Evolutionary conservation across 2,113 vertebrate species (phyloP).

Genomic region (Conger conger): DNA sequence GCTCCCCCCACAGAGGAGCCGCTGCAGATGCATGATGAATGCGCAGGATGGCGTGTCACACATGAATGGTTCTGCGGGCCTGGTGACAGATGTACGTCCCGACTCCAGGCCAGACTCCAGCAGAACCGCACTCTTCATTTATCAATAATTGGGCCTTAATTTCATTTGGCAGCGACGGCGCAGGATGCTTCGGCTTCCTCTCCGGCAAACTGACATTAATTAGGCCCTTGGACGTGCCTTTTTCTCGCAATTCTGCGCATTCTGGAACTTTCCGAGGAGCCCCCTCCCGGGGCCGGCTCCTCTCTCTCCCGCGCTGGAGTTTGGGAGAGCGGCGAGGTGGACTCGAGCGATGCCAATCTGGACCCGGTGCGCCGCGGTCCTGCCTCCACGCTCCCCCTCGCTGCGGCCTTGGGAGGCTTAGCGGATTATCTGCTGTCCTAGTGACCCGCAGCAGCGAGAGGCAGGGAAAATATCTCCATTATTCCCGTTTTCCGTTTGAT

Average conservation of each 20-base stretch:
- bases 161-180: constrained; percentile 82
- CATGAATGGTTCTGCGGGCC: constrained; percentile 78
- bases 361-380: not conserved
- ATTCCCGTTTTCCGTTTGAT: constrained; percentile 35
- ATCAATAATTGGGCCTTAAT: constrained; percentile 93
- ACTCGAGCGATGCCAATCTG: not conserved
- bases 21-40: constrained; percentile 84
- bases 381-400: not conserved
- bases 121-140: constrained; percentile 86
- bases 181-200: constrained; percentile 78
- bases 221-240: constrained; percentile 62
- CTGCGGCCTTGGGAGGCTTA: constrained; percentile 1
- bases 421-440: constrained; percentile 30
- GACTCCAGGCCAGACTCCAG: constrained; percentile 83
- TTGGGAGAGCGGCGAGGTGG: too few relatives aligned
- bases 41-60: constrained; percentile 82
- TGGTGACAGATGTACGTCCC: constrained; percentile 85
- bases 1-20: constrained; percentile 47
- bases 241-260: constrained; percentile 29
- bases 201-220: constrained; percentile 81
- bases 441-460: constrained; percentile 15
- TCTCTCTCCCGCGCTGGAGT: not conserved
- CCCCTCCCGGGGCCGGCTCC: constrained; percentile 5
- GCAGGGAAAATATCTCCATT: constrained; percentile 28
- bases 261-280: constrained; percentile 30